A percentile compares a stretch with the other conserved stretches of the same genome.
Conservation (phyloP, 2,113 vertebrate genomes). For the Corythoichthys intestinalis region DNA sequence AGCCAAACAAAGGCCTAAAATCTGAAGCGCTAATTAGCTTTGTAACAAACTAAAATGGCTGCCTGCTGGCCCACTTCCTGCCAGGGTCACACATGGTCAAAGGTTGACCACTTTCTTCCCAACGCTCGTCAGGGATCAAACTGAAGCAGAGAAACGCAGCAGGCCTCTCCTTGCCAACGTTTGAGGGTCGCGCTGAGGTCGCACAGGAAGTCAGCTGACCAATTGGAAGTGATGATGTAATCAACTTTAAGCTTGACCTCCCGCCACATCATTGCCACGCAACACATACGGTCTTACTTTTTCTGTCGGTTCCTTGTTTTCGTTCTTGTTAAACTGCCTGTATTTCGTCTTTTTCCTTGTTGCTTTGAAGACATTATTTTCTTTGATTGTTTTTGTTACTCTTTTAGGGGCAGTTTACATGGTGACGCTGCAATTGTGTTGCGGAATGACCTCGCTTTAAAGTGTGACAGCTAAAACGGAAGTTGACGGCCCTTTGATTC, state of each 20-base stretch:
- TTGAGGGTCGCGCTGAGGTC: neutral
- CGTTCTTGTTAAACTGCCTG: too few species aligned
- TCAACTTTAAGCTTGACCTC: neutral
- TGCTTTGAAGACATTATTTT: too few species aligned
- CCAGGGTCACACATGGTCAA: neutral
- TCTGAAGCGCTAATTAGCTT: neutral
- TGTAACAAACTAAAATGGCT: neutral
- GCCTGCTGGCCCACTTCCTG: conserved; percentile 5
- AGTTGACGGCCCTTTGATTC: too few species aligned
- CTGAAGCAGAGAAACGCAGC: neutral
- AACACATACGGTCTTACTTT: conserved; percentile 7
- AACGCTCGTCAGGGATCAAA: neutral
- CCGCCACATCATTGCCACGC: neutral
- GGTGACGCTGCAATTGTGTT: too few species aligned
- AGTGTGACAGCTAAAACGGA: too few species aligned
- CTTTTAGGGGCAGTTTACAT: too few species aligned
- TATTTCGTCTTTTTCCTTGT: too few species aligned
- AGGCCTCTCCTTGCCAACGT: neutral
- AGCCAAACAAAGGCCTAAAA: neutral
- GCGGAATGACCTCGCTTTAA: too few species aligned
- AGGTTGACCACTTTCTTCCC: neutral
- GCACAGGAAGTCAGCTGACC: conserved; percentile 26
- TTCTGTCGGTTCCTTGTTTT: neutral
- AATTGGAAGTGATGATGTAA: conserved; percentile 41
- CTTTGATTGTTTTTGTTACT: too few species aligned